Percentiles rank a stretch among this genome's conserved stretches.
Evolutionary conservation across 1,140 invertebrate genomes (phyloP).

Genomic region (Temnothorax nylanderi): DNA sequence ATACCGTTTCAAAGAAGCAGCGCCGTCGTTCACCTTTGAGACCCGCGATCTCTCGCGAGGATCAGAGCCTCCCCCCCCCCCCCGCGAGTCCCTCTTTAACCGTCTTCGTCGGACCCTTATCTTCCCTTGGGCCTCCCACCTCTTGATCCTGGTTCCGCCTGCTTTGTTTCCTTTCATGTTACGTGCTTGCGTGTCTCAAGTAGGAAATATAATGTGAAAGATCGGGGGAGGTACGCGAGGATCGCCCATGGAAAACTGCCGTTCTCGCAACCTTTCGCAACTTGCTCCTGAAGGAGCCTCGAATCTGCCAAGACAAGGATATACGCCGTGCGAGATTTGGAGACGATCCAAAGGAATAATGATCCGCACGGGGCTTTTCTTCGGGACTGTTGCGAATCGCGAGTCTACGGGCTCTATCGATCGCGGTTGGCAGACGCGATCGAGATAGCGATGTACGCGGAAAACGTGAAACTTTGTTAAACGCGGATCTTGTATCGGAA

Average conservation of each 20-base stretch:
- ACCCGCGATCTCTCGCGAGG: conserved; percentile 52
- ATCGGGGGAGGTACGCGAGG: conserved; percentile 46
- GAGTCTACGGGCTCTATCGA: conserved; percentile 17
- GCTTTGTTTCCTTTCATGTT: conserved; percentile 47
- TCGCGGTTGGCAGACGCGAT: conserved; percentile 39
- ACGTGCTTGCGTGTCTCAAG: conserved; percentile 56
- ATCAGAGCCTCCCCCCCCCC: neutral
- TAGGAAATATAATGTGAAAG: conserved; percentile 71
- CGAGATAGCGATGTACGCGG: conserved; percentile 41
- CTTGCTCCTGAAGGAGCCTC: neutral
- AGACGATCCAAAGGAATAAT: conserved; percentile 53
- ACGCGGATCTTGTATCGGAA: conserved; percentile 59
- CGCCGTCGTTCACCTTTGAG: conserved; percentile 57
- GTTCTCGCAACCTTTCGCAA: conserved; percentile 7
- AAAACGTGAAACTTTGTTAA: conserved; percentile 58
- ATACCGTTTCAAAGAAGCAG: conserved; percentile 73
- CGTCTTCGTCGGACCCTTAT: conserved; percentile 23
- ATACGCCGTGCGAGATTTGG: conserved; percentile 31
- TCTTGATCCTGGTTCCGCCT: conserved; percentile 9
- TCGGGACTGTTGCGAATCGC: conserved; percentile 7
- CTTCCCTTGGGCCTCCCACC: neutral
- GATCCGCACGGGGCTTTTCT: conserved; percentile 17
- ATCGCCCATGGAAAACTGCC: conserved; percentile 28
- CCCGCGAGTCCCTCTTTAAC: neutral
- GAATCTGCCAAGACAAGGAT: conserved; percentile 14